Base-by-base conservation (phyloP, 2,888 invertebrate genomes). In the Electrophaes corylata region DNA sequence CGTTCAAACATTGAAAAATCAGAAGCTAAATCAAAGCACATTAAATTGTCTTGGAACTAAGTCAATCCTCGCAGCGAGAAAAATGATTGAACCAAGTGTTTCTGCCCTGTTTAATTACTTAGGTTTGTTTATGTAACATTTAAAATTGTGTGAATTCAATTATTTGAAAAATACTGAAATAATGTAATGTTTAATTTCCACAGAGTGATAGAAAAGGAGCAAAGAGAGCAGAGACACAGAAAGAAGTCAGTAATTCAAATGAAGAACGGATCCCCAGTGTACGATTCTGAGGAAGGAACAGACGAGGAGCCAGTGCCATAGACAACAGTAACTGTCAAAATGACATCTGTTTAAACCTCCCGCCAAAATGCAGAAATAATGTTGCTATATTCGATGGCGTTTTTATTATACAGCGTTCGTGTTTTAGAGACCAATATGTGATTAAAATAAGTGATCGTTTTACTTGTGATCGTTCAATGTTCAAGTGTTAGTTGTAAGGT, bases 301-400 rank as follows among this genome's bases (percentile, higher is more conserved):
- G 95, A 95, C 69, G 95, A 95, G 64, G 95, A 95, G 75, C 93
- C 94, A 44, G 91, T 94, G 78, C 90, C 93, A 75, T 93, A 92
- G 85, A 77, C 66, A 69, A 70, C 62, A 69, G 26, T 48, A 69
- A 70, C 62, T 69, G 26, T 48, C 48, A 39, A 18, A 37, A 39
- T 48, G 26, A 44, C 50, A 41, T 20, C 57, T 57, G 51, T 74
- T n/a, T 71, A 72, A 67, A 66, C 64, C 51, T 71, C 65, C 72
- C 69, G 73, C 75, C 74, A 72, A 72, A 69, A 40, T n/a, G 46
- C 41, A 14, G 23, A 53, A 45, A 23, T 12, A 37, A 45, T 48
- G 11, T 43, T 48, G 26, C 31, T 33, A 50, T 55, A 12, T 35
- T 12, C 23, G 40, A 39, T 48, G 40, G 56, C 40, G 50, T 50